Evolutionary conservation across 2,888 invertebrate genomes (phyloP).

Genomic region (Drosophila gaucha): DNA sequence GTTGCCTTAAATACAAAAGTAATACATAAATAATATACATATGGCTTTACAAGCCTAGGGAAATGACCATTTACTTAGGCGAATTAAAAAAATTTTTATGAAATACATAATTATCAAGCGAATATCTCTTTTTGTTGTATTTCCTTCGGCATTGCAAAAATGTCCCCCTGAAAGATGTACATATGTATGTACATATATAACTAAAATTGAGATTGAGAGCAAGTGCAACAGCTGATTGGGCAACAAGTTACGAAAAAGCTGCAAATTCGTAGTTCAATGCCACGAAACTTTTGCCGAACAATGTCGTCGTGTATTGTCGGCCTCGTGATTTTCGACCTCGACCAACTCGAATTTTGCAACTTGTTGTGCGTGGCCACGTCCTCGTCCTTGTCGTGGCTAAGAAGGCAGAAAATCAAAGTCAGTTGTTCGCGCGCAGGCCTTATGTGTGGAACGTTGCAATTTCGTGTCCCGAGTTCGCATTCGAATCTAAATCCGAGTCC

Average conservation of each 20-base stretch:
- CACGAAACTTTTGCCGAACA: constrained; percentile 55
- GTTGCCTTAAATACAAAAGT: no score
- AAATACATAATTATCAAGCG: background rate
- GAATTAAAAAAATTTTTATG: no score
- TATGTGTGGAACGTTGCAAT: constrained; percentile 55
- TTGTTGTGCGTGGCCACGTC: constrained; percentile 67
- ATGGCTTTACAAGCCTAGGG: no score
- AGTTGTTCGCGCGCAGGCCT: constrained; percentile 74
- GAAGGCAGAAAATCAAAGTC: constrained; percentile 60
- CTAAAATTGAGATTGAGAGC: constrained; percentile 9
- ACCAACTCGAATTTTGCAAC: constrained; percentile 72
- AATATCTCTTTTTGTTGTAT: no score
- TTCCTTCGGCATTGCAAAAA: constrained; percentile 16
- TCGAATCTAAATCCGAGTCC: constrained; percentile 6
- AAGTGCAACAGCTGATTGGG: constrained; percentile 82
- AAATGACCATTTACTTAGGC: no score
- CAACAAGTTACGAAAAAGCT: constrained; percentile 83
- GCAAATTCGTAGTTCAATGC: constrained; percentile 68
- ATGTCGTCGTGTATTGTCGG: constrained; percentile 21
- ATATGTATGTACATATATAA: no score
- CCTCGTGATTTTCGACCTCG: constrained; percentile 39
- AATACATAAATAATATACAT: no score
- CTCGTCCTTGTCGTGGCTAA: constrained; percentile 34
- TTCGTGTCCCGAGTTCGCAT: constrained; percentile 16
- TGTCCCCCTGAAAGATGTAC: constrained; percentile 3